Percentiles rank a stretch among this genome's conserved stretches.
Conservation (phyloP, 2,113 vertebrate genomes). For the Labeo rohita region DNA sequence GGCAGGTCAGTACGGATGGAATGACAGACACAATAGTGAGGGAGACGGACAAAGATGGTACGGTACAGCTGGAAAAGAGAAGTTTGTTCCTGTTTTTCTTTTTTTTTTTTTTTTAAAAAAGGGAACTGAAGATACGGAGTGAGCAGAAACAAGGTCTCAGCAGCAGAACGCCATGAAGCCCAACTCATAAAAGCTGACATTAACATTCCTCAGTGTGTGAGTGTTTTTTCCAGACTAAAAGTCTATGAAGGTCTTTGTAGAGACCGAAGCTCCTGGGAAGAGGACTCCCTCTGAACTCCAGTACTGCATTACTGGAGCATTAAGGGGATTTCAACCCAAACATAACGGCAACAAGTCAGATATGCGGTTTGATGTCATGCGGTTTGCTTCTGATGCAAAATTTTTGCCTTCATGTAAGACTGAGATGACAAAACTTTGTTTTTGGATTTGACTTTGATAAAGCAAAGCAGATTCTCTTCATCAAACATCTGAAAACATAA, state of each 20-base stretch:
- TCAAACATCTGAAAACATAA: conserved; percentile 8
- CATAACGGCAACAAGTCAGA: background rate
- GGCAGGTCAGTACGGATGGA: background rate
- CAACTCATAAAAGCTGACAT: conserved; percentile 49
- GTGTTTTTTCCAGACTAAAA: conserved; percentile 2
- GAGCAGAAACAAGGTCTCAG: conserved; percentile 14
- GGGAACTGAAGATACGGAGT: conserved; percentile 23
- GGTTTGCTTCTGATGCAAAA: background rate
- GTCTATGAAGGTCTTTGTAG: background rate
- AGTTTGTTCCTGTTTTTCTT: background rate
- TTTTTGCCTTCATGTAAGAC: background rate
- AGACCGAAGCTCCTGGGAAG: background rate
- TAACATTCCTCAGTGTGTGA: conserved; percentile 39
- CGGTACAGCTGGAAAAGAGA: background rate
- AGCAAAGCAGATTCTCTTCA: background rate
- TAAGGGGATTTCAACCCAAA: background rate
- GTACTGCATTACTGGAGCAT: background rate
- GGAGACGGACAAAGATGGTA: background rate
- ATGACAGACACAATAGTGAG: background rate
- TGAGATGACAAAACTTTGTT: background rate
- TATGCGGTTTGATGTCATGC: background rate
- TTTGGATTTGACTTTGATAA: background rate
- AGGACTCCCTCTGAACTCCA: background rate
- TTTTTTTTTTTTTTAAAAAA: background rate
- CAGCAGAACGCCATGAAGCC: conserved; percentile 24